phyloP scores from a whole-genome alignment of 2,113 vertebrate genomes.

The Catagonus wagneri region DNA sequence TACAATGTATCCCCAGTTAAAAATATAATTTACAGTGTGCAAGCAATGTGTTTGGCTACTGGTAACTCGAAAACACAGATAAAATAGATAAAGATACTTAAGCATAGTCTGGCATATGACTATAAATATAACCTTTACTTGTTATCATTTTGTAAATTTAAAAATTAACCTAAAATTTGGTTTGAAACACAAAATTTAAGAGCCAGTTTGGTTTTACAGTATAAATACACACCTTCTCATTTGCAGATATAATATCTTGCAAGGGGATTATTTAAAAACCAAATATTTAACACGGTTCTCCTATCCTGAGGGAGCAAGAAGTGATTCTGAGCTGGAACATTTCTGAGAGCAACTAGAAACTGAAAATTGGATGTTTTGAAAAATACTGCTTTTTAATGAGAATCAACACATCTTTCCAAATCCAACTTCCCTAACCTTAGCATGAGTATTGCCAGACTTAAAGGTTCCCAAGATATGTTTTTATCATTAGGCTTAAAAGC shows the following conservation, averaged over 20 bases:
- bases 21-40: not conserved
- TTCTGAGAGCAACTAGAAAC: not conserved
- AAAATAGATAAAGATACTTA: not conserved
- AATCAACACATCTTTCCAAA: not conserved
- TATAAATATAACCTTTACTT: constrained; percentile 2
- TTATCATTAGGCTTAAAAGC: constrained; percentile 63
- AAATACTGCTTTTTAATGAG: not conserved
- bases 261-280: constrained; percentile 17
- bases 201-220: constrained; percentile 32
- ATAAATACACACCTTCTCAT: not conserved
- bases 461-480: constrained; percentile 55
- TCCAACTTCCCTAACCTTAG: not conserved
- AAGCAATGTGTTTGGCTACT: constrained; percentile 7
- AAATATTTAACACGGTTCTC: not conserved
- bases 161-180: constrained; percentile 49
- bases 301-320: not conserved
- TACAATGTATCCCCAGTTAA: not conserved
- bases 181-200: constrained; percentile 46
- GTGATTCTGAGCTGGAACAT: constrained; percentile 3
- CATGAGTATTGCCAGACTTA: constrained; percentile 62
- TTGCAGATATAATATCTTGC: not conserved
- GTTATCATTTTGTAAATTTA: constrained; percentile 39
- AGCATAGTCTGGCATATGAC: not conserved
- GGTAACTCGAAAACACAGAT: not conserved
- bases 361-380: not conserved